Evolutionary conservation across 2,797 vertebrate species (phyloP).

Genomic region (Acipenser transmontanus): DNA sequence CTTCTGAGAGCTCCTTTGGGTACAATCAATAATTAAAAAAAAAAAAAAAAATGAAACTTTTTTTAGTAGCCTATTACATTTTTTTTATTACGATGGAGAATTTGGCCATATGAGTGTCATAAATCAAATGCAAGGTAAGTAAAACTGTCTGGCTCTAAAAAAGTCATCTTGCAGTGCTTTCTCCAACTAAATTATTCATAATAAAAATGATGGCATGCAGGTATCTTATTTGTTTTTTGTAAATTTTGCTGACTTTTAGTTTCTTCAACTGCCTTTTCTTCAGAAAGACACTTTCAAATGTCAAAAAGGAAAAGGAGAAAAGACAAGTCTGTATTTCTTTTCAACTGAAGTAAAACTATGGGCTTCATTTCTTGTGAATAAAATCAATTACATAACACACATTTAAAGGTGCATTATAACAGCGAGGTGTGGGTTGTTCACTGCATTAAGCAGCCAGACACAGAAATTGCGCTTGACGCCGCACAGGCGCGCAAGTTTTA

Average conservation of each 20-base stretch:
- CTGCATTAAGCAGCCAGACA: too few species aligned
- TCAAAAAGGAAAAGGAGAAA: too few species aligned
- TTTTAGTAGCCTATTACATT: slow-evolving; percentile 28
- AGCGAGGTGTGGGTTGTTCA: too few species aligned
- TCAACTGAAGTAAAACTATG: too few species aligned
- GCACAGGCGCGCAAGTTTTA: too few species aligned
- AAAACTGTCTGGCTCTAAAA: slow-evolving; percentile 8
- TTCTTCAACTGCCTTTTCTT: slow-evolving; percentile 38
- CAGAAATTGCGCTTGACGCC: too few species aligned
- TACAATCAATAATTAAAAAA: slow-evolving; percentile 40
- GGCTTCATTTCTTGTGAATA: too few species aligned
- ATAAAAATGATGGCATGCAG: slow-evolving; percentile 21
- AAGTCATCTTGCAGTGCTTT: slow-evolving; percentile 1
- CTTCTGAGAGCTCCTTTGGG: slow-evolving; percentile 35
- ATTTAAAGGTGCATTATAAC: too few species aligned
- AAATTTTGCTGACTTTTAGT: slow-evolving; percentile 41
- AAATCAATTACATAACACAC: too few species aligned
- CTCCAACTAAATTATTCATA: slow-evolving; percentile 8
- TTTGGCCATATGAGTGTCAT: slow-evolving; percentile 29
- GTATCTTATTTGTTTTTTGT: slow-evolving; percentile 37
- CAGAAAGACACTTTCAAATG: too few species aligned
- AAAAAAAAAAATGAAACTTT: slow-evolving; percentile 29
- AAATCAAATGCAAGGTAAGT: slow-evolving; percentile 21
- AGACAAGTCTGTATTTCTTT: too few species aligned
- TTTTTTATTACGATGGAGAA: slow-evolving; percentile 16